These are phyloP conservation scores for Cephus pygmeus DNA, from an alignment of 2,888 invertebrate genomes.

Conservation along the genomic window DNA sequence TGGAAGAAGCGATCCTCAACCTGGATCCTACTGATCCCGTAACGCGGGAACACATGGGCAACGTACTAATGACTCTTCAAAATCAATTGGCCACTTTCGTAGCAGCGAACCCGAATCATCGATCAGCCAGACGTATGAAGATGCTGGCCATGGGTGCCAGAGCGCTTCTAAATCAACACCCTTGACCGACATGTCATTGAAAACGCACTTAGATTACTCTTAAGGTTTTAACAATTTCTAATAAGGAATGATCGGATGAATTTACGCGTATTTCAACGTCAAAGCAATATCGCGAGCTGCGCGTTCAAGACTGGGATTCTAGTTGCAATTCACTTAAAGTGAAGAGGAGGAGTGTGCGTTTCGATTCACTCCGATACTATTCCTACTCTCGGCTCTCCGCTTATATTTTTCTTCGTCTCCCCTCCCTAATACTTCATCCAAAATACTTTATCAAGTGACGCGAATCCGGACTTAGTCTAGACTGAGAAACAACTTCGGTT, in stretches of 20 bases:
- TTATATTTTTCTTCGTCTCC: background rate
- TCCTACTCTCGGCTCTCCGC: background rate
- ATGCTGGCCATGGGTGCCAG: slow-evolving; percentile 80
- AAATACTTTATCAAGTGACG: background rate
- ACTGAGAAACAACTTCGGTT: background rate
- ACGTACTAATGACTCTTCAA: slow-evolving; percentile 80
- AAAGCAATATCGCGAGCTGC: slow-evolving; percentile 2
- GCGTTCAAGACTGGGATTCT: background rate
- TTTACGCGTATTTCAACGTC: slow-evolving; percentile 14
- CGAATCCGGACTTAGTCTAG: background rate
- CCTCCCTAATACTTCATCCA: background rate
- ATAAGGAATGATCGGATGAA: slow-evolving; percentile 14
- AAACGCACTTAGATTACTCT: slow-evolving; percentile 14
- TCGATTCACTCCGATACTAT: background rate
- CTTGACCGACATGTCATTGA: slow-evolving; percentile 25
- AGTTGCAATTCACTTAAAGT: background rate
- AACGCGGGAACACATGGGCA: slow-evolving; percentile 85
- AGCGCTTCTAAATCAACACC: slow-evolving; percentile 65
- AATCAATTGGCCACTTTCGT: slow-evolving; percentile 80
- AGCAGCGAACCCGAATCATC: slow-evolving; percentile 73
- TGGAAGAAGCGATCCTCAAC: slow-evolving; percentile 88
- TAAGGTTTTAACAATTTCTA: slow-evolving; percentile 24
- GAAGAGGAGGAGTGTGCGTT: background rate
- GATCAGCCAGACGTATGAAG: slow-evolving; percentile 74
- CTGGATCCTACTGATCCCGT: slow-evolving; percentile 81